These are phyloP conservation scores for Anolis carolinensis DNA, from an alignment of 2,113 vertebrate species.

Conservation along the genomic window DNA sequence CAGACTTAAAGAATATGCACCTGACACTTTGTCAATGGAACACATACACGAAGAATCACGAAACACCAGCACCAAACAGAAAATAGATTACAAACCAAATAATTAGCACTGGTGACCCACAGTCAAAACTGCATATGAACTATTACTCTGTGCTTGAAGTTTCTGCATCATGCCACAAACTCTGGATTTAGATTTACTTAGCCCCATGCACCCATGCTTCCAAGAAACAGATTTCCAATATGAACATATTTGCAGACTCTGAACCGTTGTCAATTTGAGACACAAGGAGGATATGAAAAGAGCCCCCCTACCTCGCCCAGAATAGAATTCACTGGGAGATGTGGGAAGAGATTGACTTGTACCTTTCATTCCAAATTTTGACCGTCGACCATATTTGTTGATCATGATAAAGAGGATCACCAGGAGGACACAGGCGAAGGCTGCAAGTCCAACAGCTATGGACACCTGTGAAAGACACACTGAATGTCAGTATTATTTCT, in stretches of 20 bases:
- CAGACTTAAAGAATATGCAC: not conserved
- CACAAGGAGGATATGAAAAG: not conserved
- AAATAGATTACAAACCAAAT: not conserved
- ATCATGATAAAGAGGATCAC: constrained; percentile 96
- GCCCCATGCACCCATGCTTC: not conserved
- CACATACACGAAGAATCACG: not conserved
- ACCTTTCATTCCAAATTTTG: constrained; percentile 99
- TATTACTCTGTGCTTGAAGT: not conserved
- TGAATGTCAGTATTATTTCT: not conserved
- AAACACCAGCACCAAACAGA: too few relatives aligned
- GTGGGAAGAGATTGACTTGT: constrained; percentile 43
- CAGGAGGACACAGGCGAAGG: constrained; percentile 93
- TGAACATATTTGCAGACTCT: not conserved
- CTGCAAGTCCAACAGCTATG: constrained; percentile 93
- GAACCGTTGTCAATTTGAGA: not conserved
- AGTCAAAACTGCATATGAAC: too few relatives aligned
- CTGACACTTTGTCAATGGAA: not conserved
- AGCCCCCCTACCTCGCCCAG: not conserved
- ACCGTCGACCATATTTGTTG: constrained; percentile 96
- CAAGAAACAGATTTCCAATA: not conserved
- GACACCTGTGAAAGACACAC: constrained; percentile 82
- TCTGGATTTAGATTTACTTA: not conserved
- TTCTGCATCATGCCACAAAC: not conserved
- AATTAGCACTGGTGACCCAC: not conserved
- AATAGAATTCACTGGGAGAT: not conserved